phyloP scores from a whole-genome alignment of 2,888 invertebrate genomes.

The Selenia dentaria region DNA sequence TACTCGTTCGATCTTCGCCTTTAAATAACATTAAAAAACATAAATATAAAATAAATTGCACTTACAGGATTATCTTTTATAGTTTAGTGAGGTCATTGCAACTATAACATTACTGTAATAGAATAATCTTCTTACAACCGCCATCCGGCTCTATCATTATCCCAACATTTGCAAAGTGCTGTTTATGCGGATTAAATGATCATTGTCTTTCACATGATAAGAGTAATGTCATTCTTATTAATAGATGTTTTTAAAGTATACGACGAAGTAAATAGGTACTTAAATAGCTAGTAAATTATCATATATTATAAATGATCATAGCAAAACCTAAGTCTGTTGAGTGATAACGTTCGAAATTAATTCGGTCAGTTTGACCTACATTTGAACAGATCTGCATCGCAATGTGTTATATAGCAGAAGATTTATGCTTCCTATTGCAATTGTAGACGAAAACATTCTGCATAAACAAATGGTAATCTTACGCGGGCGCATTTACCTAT shows the following conservation, averaged over 20 bases:
- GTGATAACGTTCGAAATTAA: background rate
- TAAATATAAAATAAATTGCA: no score
- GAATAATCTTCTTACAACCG: no score
- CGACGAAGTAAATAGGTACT: no score
- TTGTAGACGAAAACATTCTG: conserved; percentile 18
- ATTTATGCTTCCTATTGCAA: conserved; percentile 21
- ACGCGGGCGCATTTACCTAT: conserved; percentile 1
- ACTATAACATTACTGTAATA: no score
- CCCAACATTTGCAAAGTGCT: background rate
- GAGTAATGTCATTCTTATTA: background rate
- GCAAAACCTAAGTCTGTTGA: background rate
- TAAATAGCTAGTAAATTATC: no score
- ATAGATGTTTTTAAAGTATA: background rate
- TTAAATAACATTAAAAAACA: no score
- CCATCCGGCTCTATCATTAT: background rate
- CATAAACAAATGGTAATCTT: background rate
- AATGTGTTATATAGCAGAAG: conserved; percentile 20
- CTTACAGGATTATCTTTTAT: no score
- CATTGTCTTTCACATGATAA: background rate
- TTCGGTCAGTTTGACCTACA: conserved; percentile 18
- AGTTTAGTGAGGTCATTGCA: no score
- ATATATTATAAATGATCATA: background rate
- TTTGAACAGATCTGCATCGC: conserved; percentile 22
- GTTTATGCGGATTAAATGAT: background rate
- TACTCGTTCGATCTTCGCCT: no score